Evolutionary conservation across 2,113 vertebrate genomes (phyloP), one percentile per base, ranked within the genome.

Genomic region (Halcyon senegalensis): DNA sequence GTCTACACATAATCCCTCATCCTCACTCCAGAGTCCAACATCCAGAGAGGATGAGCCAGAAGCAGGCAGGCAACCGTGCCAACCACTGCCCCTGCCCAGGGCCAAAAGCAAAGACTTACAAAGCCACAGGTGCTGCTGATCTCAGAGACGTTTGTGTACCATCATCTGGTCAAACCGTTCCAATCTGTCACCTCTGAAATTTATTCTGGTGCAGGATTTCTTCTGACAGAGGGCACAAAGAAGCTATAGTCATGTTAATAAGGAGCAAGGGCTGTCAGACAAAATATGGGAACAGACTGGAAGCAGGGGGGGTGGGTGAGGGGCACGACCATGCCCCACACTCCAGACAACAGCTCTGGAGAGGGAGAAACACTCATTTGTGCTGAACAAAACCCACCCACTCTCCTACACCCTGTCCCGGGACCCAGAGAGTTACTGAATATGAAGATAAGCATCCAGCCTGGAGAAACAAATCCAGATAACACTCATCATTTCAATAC

Each of bases 181-280:
- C 96, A 93, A 97, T 96, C 96, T 97, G 96, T 95, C 95, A 90
- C 95, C 86, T 53, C 80, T 15, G 83, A 96, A 96, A 95, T 95
- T 90, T 90, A 96, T 96, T 96, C 96, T 63, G 86, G 85, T 83
- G 68, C 60, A 72, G 76, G 68, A 58, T 94, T 88, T 93, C 90
- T 95, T 64, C 94, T 96, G 88, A 81, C 27, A 5, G 92, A 75
- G 68, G 76, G 83, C 83, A 96, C 96, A 96, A 96, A 97, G 92
- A 92, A 27, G 3, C 93, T 74, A 90, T 92, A 96, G 95, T 90
- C 75, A 95, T 90, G 90, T 77, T 95, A 97, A 95, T 94, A 86
- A 92, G 93, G 64, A 94, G 41, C 75, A 35, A 91, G 84, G 33
- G 67, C 85, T 96, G 94, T 94, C 89, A 96, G 95, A 94, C 89